A percentile compares a stretch with the other conserved stretches of the same genome.
These are phyloP conservation scores for Nothura maculosa DNA, from an alignment of 2,797 vertebrate species.

Conservation along the genomic window DNA sequence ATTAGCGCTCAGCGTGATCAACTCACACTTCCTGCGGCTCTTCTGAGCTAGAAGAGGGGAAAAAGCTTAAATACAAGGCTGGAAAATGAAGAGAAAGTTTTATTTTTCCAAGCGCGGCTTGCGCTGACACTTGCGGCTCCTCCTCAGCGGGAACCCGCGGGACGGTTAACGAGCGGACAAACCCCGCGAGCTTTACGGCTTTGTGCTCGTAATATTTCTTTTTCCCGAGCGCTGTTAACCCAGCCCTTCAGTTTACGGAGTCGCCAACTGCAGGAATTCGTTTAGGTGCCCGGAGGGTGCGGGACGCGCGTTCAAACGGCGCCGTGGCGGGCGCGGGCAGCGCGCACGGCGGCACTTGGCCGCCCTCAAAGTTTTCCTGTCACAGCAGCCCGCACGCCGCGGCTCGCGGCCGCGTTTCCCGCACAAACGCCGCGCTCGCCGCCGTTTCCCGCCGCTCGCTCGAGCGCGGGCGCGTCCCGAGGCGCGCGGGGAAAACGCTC, in stretches of 20 bases:
- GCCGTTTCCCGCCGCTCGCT: neutral
- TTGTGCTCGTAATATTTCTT: neutral
- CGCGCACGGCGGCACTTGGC: neutral
- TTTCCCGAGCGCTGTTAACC: neutral
- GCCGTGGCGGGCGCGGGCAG: neutral
- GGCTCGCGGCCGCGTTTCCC: no score
- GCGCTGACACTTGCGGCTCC: neutral
- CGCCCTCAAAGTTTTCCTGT: conserved; percentile 37
- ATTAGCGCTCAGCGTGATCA: conserved; percentile 11
- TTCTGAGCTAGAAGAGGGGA: neutral
- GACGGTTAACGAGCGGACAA: neutral
- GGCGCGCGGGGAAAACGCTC: no score
- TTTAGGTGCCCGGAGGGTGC: neutral
- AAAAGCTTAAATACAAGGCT: neutral
- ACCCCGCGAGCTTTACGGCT: neutral
- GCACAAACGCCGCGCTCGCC: neutral
- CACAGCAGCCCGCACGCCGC: neutral
- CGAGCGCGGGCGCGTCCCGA: no score
- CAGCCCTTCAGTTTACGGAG: neutral
- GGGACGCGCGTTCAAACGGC: neutral
- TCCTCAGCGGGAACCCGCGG: neutral
- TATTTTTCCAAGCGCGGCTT: neutral
- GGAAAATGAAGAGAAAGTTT: neutral
- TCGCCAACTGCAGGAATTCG: neutral
- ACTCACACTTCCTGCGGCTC: neutral